These are phyloP conservation scores for Fistularia commersonii DNA, from an alignment of 2,797 vertebrate genomes.

Conservation along the genomic window DNA sequence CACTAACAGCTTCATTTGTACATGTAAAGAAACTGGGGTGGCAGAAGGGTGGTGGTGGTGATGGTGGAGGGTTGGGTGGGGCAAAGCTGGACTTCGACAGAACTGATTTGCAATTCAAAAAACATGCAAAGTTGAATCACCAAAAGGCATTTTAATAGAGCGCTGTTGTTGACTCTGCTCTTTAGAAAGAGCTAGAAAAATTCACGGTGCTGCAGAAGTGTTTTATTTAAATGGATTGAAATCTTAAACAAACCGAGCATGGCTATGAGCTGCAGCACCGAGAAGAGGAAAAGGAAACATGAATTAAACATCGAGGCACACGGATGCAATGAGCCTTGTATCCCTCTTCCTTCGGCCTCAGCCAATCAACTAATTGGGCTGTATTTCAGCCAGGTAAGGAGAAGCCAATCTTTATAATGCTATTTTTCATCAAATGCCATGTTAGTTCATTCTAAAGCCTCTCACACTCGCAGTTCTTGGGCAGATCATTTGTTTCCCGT, in stretches of 20 bases:
- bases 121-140: conserved; percentile 50
- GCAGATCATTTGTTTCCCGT: conserved; percentile 20
- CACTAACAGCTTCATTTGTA: conserved; percentile 7
- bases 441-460: neutral
- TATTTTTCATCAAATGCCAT: no score
- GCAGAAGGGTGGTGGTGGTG: conserved; percentile 19
- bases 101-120: conserved; percentile 66
- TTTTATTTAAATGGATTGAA: conserved; percentile 63
- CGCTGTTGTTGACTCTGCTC: conserved; percentile 59
- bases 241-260: conserved; percentile 58
- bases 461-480: neutral
- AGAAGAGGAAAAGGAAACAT: conserved; percentile 25
- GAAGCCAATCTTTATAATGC: neutral
- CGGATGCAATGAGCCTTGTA: conserved; percentile 33
- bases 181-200: conserved; percentile 58
- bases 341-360: conserved; percentile 27
- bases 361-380: conserved; percentile 54
- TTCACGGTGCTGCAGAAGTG: conserved; percentile 53
- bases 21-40: conserved; percentile 27
- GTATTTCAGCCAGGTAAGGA: conserved; percentile 24
- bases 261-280: conserved; percentile 42
- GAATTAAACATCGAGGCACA: conserved; percentile 61
- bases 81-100: conserved; percentile 29
- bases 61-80: neutral
- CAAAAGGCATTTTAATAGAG: conserved; percentile 65